These are phyloP conservation scores for Aphelenchoides fujianensis DNA, from an alignment of 1,140 invertebrate genomes.

Conservation along the genomic window DNA sequence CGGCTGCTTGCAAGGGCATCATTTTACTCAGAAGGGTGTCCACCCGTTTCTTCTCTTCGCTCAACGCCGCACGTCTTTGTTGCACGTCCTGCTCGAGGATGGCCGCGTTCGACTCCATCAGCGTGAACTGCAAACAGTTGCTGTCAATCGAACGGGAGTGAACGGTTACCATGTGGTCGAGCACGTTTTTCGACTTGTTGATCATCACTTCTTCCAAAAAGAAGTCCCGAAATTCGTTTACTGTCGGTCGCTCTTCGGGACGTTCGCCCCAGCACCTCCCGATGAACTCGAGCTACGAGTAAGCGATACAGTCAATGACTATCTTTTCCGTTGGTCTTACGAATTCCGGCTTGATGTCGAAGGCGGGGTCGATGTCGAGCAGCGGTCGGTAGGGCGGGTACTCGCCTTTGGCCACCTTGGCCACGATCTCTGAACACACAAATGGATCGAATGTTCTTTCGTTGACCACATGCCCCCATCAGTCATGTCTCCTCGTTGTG, in stretches of 20 bases:
- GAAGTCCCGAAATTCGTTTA: background rate
- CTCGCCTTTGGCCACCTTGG: background rate
- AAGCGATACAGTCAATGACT: no score
- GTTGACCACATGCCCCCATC: background rate
- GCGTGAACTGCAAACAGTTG: constrained; percentile 23
- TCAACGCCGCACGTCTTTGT: constrained; percentile 8
- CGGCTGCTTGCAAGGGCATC: constrained; percentile 14
- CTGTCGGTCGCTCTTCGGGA: background rate
- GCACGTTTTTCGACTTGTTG: background rate
- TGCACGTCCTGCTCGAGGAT: constrained; percentile 61
- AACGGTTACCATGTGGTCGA: constrained; percentile 18
- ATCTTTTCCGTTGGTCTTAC: constrained; percentile 5
- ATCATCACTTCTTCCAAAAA: background rate
- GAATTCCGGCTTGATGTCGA: background rate
- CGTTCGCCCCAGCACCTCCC: background rate
- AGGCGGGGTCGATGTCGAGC: constrained; percentile 4
- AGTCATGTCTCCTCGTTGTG: background rate
- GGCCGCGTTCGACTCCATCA: constrained; percentile 60
- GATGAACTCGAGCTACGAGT: background rate
- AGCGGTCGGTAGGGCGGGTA: background rate
- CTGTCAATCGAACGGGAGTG: no score
- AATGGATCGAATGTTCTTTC: background rate
- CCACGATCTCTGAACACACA: background rate
- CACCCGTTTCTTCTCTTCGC: constrained; percentile 16
- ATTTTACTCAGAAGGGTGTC: constrained; percentile 67